Evolutionary conservation across 2,888 invertebrate genomes (phyloP).

Genomic region (Onthophagus sagittarius): DNA sequence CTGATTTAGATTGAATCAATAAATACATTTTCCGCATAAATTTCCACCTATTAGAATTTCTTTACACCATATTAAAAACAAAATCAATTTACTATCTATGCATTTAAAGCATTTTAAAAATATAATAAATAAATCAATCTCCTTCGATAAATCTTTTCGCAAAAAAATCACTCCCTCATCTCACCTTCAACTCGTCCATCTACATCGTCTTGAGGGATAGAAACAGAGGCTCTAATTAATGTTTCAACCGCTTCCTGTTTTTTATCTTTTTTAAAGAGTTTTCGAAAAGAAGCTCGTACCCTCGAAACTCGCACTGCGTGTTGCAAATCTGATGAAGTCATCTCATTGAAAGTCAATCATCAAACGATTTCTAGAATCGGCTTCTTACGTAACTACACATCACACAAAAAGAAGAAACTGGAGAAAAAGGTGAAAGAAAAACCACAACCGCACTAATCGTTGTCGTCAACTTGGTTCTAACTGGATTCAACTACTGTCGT

Average conservation of each 20-base stretch:
- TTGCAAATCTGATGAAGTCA: slow-evolving; percentile 1
- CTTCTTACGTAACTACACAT: background rate
- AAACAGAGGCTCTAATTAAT: background rate
- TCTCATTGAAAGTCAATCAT: background rate
- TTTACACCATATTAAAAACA: background rate
- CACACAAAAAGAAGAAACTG: background rate
- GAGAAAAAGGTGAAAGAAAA: background rate
- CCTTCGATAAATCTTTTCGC: too few relatives aligned
- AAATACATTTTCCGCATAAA: too few relatives aligned
- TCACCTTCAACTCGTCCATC: too few relatives aligned
- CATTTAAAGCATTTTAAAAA: too few relatives aligned
- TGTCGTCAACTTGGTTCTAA: too few relatives aligned
- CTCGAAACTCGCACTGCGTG: background rate
- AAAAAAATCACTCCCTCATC: too few relatives aligned
- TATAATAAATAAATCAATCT: too few relatives aligned
- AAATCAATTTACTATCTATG: too few relatives aligned
- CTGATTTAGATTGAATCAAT: too few relatives aligned
- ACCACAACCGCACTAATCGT: background rate
- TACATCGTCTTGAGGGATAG: too few relatives aligned
- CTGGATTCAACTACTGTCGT: too few relatives aligned
- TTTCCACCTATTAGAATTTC: background rate
- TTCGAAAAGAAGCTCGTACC: background rate
- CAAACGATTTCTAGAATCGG: background rate
- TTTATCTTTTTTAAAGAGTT: slow-evolving; percentile 1
- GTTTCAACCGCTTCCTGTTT: background rate